phyloP scores from a whole-genome alignment of 37 sponge, comb jelly and placozoan genomes.

The Bolinopsis microptera region DNA sequence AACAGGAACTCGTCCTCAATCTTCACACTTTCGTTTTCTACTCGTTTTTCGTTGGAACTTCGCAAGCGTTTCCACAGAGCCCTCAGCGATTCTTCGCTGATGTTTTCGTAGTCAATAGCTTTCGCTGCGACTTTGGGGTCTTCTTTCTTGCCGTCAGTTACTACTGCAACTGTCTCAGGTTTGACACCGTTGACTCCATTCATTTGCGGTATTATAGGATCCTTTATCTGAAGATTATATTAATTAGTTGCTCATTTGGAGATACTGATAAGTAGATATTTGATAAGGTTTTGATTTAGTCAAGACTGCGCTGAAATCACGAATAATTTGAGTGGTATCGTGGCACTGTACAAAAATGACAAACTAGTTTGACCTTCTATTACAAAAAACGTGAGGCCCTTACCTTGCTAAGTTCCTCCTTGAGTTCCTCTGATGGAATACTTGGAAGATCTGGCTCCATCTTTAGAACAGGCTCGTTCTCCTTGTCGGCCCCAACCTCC shows the following conservation, averaged over 20 bases:
- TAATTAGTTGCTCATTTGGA: not conserved
- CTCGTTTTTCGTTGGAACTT: slow-evolving; percentile 43
- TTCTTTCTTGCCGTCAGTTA: not conserved
- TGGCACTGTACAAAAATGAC: too few relatives aligned
- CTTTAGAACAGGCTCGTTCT: not conserved
- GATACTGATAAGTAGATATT: too few relatives aligned
- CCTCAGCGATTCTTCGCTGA: slow-evolving; percentile 35
- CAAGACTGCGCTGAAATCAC: too few relatives aligned
- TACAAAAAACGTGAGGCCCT: too few relatives aligned
- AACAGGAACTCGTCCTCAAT: slow-evolving; percentile 62
- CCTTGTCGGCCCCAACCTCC: not conserved
- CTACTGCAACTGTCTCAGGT: not conserved
- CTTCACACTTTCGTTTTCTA: slow-evolving; percentile 56
- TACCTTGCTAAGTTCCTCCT: slow-evolving; percentile 53
- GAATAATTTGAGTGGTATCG: too few relatives aligned
- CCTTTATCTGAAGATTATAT: not conserved
- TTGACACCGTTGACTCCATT: not conserved
- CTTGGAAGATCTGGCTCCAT: not conserved
- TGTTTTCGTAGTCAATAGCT: slow-evolving; percentile 18
- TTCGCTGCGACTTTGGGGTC: not conserved
- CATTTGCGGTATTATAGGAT: not conserved
- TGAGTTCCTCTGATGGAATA: slow-evolving; percentile 11
- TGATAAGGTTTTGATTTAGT: too few relatives aligned
- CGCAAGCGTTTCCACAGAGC: slow-evolving; percentile 1
- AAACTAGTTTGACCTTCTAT: too few relatives aligned